Evolutionary conservation across 2,797 vertebrate genomes (phyloP).

Genomic region (Fratercula arctica): DNA sequence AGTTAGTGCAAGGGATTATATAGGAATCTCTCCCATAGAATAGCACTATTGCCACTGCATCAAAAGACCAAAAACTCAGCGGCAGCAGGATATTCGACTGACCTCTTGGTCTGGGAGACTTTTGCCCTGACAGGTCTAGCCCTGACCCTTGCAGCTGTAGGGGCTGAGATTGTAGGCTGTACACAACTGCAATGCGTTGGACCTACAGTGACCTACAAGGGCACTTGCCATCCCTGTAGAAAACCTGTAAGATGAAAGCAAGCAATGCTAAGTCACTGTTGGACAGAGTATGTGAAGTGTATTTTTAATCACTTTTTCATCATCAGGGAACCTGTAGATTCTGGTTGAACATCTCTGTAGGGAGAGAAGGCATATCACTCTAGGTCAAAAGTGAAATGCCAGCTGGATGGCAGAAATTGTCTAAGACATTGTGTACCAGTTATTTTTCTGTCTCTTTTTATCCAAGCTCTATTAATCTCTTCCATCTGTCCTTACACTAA

Average conservation of each 20-base stretch:
- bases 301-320: background rate
- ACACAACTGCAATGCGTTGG: background rate
- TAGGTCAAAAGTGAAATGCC: background rate
- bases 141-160: background rate
- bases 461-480: background rate
- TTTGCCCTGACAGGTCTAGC: background rate
- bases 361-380: background rate
- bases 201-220: background rate
- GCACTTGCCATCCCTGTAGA: background rate
- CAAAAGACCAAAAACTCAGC: background rate
- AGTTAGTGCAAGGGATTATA: background rate
- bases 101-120: background rate
- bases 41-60: background rate
- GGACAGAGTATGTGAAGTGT: background rate
- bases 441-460: background rate
- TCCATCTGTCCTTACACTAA: background rate
- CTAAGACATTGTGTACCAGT: background rate
- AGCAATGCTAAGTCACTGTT: background rate
- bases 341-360: background rate
- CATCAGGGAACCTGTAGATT: background rate
- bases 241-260: background rate
- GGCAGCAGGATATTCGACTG: background rate
- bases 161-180: rapidly evolving
- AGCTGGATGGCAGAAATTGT: background rate
- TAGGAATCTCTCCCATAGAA: background rate